Evolutionary conservation across 2,888 invertebrate species (phyloP).

Genomic region (Drosophila cracens): DNA sequence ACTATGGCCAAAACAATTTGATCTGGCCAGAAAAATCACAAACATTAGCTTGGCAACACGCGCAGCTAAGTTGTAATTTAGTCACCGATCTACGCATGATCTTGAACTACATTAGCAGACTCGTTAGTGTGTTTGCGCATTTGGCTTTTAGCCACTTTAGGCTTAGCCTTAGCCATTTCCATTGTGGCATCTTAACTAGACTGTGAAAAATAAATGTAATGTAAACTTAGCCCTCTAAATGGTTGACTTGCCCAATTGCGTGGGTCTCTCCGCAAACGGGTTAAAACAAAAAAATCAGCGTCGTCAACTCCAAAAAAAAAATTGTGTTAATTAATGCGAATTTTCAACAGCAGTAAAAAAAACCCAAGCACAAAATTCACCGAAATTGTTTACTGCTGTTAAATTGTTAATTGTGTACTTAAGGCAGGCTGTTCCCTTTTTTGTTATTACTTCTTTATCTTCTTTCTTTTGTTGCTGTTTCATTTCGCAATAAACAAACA

Average conservation of each 20-base stretch:
- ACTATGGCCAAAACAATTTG: constrained; percentile 35
- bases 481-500: constrained; percentile 74
- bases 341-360: constrained; percentile 25
- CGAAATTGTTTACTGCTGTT: constrained; percentile 43
- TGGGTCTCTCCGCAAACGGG: constrained; percentile 62
- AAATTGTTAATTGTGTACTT: constrained; percentile 52
- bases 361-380: constrained; percentile 11
- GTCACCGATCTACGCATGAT: constrained; percentile 60
- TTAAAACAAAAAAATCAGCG: constrained; percentile 38
- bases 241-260: constrained; percentile 50
- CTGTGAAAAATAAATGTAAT: constrained; percentile 75
- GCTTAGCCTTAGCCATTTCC: constrained; percentile 28
- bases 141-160: constrained; percentile 30
- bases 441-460: not conserved
- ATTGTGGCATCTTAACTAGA: constrained; percentile 66
- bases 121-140: constrained; percentile 36
- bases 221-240: constrained; percentile 48
- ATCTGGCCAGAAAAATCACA: constrained; percentile 26
- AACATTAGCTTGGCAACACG: not conserved
- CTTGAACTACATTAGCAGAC: constrained; percentile 64
- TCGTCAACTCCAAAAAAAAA: constrained; percentile 25
- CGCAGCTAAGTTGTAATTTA: constrained; percentile 15
- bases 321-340: constrained; percentile 73
- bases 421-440: constrained; percentile 19
- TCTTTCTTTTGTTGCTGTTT: constrained; percentile 27